Evolutionary conservation across 2,888 invertebrate species (phyloP).

Genomic region (Syrista parreyssii): DNA sequence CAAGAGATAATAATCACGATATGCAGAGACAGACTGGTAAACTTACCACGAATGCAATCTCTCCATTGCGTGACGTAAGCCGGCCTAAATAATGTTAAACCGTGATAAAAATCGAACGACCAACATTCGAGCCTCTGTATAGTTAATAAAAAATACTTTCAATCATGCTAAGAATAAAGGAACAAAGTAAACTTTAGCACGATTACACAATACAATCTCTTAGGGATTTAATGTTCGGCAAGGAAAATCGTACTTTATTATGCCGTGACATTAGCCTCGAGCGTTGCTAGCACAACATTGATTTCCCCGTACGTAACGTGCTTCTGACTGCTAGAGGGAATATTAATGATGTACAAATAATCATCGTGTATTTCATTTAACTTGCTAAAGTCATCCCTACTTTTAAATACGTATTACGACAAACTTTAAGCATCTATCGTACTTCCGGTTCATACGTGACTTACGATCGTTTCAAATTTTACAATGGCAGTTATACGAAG

Average conservation of each 20-base stretch:
- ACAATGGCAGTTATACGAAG: background rate
- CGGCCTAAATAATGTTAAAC: background rate
- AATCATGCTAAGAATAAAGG: background rate
- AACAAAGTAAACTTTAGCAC: background rate
- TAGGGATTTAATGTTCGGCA: background rate
- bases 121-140: background rate
- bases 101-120: background rate
- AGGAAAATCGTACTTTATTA: background rate
- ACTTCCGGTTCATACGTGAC: background rate
- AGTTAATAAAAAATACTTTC: background rate
- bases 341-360: background rate
- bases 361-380: background rate
- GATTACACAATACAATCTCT: background rate
- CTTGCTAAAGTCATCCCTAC: background rate
- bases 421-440: background rate
- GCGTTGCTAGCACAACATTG: conserved; percentile 19
- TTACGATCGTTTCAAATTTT: background rate
- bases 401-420: background rate
- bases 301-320: conserved; percentile 34
- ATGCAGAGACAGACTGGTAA: background rate
- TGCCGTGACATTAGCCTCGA: background rate
- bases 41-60: background rate
- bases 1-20: background rate
- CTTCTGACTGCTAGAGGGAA: background rate
- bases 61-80: background rate